phyloP scores from a whole-genome alignment of 2,113 vertebrate genomes.

The Oncorhynchus keta region DNA sequence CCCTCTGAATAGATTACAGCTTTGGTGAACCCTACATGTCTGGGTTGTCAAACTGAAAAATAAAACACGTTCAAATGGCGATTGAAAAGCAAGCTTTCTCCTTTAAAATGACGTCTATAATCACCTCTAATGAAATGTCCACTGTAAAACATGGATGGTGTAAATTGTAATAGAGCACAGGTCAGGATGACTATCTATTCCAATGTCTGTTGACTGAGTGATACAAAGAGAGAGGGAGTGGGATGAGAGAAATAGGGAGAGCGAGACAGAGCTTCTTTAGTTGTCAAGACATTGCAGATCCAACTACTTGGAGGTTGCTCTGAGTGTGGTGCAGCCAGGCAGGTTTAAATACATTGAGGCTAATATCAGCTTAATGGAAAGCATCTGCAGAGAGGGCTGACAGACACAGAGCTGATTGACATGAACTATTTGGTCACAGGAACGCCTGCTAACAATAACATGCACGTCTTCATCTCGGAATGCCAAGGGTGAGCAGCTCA shows the following conservation, averaged over 20 bases:
- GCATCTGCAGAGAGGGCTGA: constrained; percentile 55
- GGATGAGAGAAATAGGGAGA: neutral
- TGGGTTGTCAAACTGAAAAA: constrained; percentile 11
- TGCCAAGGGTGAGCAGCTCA: neutral
- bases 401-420: constrained; percentile 35
- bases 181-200: neutral
- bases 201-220: neutral
- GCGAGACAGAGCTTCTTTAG: neutral
- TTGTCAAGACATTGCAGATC: no score
- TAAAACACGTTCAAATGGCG: neutral
- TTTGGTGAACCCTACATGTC: constrained; percentile 25
- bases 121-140: no score
- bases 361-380: constrained; percentile 70
- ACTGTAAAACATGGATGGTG: neutral
- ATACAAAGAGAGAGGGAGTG: neutral
- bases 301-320: neutral
- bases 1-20: constrained; percentile 46
- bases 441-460: constrained; percentile 32
- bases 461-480: constrained; percentile 30
- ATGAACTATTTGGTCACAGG: constrained; percentile 45
- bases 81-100: no score
- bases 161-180: neutral
- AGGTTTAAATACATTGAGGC: constrained; percentile 60
- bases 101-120: no score
- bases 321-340: constrained; percentile 32